Conservation (phyloP, 2,113 vertebrate genomes). For the Prietella phreatophila region DNA sequence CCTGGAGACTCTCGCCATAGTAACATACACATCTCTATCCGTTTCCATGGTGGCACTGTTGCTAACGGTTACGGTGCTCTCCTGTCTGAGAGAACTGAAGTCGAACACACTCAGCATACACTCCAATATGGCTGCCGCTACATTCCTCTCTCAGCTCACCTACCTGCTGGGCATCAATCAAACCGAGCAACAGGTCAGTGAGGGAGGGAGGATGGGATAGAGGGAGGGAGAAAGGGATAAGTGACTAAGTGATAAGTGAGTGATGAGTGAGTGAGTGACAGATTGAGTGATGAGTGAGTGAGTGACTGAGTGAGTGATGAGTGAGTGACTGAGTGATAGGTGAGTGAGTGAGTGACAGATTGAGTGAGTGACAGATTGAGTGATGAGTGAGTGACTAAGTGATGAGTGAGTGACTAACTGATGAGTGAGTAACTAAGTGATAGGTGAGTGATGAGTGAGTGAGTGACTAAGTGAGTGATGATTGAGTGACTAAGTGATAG, state of each 20-base stretch:
- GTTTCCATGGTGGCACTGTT: conserved; percentile 86
- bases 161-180: conserved; percentile 91
- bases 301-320: background rate
- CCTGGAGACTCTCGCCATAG: conserved; percentile 88
- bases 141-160: conserved; percentile 89
- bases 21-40: conserved; percentile 86
- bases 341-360: background rate
- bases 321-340: background rate
- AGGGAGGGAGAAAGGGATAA: background rate
- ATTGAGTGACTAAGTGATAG: background rate
- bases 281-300: background rate
- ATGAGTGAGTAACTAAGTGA: background rate
- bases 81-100: conserved; percentile 91
- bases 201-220: background rate
- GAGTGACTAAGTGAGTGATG: background rate
- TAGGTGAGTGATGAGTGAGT: background rate
- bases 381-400: no score
- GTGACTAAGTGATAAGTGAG: background rate
- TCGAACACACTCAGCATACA: conserved; percentile 95
- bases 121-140: conserved; percentile 86
- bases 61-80: conserved; percentile 83
- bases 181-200: conserved; percentile 88
- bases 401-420: background rate
- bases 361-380: background rate
- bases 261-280: background rate